Conservation (phyloP, 2,113 vertebrate species). For the Gambusia affinis region DNA sequence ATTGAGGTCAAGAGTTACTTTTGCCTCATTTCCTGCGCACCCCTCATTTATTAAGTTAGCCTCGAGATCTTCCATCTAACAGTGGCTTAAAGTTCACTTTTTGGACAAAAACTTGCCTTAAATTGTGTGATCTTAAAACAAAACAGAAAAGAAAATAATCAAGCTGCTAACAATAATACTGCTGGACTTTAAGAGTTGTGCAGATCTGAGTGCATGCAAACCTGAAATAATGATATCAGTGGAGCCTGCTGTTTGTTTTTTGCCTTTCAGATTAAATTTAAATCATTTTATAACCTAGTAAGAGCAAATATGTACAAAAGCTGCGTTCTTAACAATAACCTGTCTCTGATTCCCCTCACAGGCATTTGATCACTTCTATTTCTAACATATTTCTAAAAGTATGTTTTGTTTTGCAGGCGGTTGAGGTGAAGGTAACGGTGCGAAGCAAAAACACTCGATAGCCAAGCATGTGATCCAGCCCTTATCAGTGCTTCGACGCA, state of each 20-base stretch:
- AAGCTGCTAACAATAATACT: no score
- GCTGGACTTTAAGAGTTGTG: background rate
- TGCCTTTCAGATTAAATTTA: no score
- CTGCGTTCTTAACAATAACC: no score
- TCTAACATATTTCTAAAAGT: background rate
- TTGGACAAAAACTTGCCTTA: background rate
- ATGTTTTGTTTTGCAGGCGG: background rate
- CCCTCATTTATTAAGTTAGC: background rate
- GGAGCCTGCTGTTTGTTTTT: background rate
- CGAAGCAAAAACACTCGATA: background rate
- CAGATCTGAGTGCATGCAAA: background rate
- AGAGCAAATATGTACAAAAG: background rate
- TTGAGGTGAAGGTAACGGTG: background rate
- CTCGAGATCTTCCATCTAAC: background rate
- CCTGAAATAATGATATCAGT: background rate
- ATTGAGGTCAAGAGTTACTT: background rate
- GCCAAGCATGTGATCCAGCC: background rate
- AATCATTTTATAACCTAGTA: background rate
- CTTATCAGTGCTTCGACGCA: constrained; percentile 8
- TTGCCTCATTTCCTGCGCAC: no score
- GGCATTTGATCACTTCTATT: background rate
- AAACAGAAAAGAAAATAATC: no score
- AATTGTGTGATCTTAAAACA: no score
- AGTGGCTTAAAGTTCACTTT: background rate
- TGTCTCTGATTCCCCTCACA: no score